Evolutionary conservation across 1,140 invertebrate species (phyloP), one percentile per base, ranked within the genome.

Genomic region (Akabosia matsudoensis): DNA sequence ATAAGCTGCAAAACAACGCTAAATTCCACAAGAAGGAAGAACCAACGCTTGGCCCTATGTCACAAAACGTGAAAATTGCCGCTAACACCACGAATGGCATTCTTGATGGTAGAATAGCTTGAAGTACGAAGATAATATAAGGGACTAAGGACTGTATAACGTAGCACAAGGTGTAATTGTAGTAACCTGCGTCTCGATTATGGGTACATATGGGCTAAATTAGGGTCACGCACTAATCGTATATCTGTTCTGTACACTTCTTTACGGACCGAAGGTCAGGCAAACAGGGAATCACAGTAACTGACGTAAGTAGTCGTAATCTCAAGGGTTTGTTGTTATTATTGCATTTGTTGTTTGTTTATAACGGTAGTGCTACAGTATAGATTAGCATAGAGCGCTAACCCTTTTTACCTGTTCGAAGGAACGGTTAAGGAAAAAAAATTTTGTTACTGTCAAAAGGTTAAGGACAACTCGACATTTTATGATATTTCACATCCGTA

Each of bases 401-500:
- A 56, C 22, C 10, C 54, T 56, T 16, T 56, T 56, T 56, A 56
- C n/a, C n/a, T n/a, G n/a, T n/a, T n/a, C n/a, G 24, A 22, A 56
- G n/a, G 54, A 56, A 56, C 54, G n/a, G n/a, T n/a, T n/a, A n/a
- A n/a, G n/a, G 54, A n/a, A 22, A 56, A 3, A 56, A 56, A 4
- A 56, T 56, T 56, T 56, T 10, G 10, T 56, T 56, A 24, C 7
- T 10, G n/a, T 10, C 61, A 30, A 67, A 67, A 67, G 61, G 61
- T 67, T 67, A 67, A 67, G 61, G 61, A 67, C 61, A 31, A 22
- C 61, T 30, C 10, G 61, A 31, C 61, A 67, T 67, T 67, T 67
- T 67, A 67, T 67, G 24, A n/a, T 30, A 22, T 2, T 67, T 30
- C n/a, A 67, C 61, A 67, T 67, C 61, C 61, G 54, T 61, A 61